phyloP scores from a whole-genome alignment of 2,113 vertebrate genomes.

The cattle (Bos taurus) region DNA sequence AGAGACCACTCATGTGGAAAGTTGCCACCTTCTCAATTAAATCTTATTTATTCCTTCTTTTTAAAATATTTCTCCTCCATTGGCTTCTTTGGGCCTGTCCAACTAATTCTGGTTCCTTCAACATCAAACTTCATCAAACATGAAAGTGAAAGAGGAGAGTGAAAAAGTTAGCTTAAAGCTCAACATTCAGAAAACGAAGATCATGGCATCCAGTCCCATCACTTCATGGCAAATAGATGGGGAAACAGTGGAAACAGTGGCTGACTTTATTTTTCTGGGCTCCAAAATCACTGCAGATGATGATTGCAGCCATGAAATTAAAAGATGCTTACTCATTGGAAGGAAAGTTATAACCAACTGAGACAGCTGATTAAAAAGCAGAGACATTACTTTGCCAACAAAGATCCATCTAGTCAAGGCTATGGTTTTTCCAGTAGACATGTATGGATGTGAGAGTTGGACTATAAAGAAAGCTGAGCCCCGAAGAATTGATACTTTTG shows the following conservation, averaged over 20 bases:
- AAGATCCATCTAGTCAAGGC: background rate
- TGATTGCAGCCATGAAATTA: background rate
- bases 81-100: background rate
- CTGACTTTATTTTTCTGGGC: background rate
- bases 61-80: background rate
- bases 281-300: too few species aligned
- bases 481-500: background rate
- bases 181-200: background rate
- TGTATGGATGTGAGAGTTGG: background rate
- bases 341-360: background rate
- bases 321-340: background rate
- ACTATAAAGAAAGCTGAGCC: rapidly evolving
- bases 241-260: background rate
- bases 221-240: background rate
- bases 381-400: background rate
- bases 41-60: background rate
- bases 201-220: background rate
- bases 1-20: background rate
- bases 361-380: background rate
- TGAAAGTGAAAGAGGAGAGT: background rate
- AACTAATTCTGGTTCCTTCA: background rate
- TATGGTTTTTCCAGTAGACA: background rate
- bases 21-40: background rate
- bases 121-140: background rate
- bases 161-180: background rate